These are phyloP conservation scores for Oscheius sp. DNA, from an alignment of 2,888 invertebrate species.

Conservation along the genomic window DNA sequence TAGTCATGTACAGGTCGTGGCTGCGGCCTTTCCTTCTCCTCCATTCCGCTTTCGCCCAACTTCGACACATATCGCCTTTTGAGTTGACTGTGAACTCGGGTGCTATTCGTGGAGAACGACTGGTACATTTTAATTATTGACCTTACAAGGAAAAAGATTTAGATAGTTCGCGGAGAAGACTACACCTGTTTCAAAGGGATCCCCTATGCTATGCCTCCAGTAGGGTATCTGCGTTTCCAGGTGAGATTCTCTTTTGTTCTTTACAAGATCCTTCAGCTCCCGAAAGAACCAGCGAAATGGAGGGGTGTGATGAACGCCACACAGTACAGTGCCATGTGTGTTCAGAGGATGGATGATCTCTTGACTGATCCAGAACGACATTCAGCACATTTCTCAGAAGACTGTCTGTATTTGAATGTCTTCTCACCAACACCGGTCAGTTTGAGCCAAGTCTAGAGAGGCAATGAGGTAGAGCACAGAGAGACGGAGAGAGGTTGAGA, in stretches of 20 bases:
- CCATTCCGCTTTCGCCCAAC: conserved; percentile 28
- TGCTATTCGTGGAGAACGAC: conserved; percentile 71
- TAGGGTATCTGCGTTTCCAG: conserved; percentile 72
- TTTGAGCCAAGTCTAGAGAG: not conserved
- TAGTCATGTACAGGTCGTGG: conserved; percentile 32
- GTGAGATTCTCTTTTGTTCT: conserved; percentile 39
- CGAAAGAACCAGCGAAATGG: conserved; percentile 72
- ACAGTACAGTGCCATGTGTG: conserved; percentile 66
- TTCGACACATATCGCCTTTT: conserved; percentile 57
- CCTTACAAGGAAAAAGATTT: not conserved
- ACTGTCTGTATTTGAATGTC: conserved; percentile 92
- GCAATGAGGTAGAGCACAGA: too few species aligned
- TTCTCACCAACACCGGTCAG: conserved; percentile 82
- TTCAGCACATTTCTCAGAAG: conserved; percentile 79
- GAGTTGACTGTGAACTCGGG: conserved; percentile 72
- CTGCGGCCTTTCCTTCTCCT: conserved; percentile 27
- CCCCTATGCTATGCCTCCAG: conserved; percentile 73
- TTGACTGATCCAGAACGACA: conserved; percentile 60
- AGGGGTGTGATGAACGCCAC: conserved; percentile 74
- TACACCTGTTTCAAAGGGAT: conserved; percentile 73
- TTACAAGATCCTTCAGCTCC: conserved; percentile 51
- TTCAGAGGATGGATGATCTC: conserved; percentile 62
- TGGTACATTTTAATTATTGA: conserved; percentile 47
- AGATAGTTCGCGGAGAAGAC: conserved; percentile 61
- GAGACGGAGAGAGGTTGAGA: too few species aligned